Percentiles rank a stretch among this genome's conserved stretches.
Evolutionary conservation across 1,140 invertebrate species (phyloP).

Genomic region (Chlorops oryzae): DNA sequence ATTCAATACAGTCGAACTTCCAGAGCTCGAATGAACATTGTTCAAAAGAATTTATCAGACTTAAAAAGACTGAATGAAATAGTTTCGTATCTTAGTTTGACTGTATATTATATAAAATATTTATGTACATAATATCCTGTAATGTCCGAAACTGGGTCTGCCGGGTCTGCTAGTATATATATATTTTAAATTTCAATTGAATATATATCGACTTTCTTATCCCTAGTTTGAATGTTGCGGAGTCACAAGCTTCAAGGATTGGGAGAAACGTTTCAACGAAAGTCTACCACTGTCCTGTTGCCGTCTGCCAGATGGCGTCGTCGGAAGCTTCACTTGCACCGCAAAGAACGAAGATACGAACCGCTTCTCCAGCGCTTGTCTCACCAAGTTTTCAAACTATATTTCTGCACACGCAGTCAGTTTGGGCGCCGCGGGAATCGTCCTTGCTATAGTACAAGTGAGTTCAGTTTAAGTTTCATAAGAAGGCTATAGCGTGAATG

Average conservation of each 20-base stretch:
- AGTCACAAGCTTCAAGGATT: slow-evolving; percentile 54
- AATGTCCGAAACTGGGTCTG: too few relatives aligned
- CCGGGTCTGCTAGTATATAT: too few relatives aligned
- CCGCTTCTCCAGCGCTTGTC: slow-evolving; percentile 52
- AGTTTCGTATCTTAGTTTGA: too few relatives aligned
- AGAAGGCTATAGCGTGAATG: background rate
- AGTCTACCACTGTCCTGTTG: slow-evolving; percentile 62
- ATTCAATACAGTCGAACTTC: background rate
- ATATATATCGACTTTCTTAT: too few relatives aligned
- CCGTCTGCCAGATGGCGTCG: slow-evolving; percentile 42
- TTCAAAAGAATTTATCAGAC: too few relatives aligned
- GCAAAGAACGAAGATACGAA: slow-evolving; percentile 19
- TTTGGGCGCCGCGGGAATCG: slow-evolving; percentile 68
- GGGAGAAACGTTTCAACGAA: slow-evolving; percentile 45
- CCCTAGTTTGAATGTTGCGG: slow-evolving; percentile 71
- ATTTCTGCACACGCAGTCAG: slow-evolving; percentile 62
- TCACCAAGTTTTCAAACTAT: slow-evolving; percentile 54
- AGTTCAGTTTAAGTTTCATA: slow-evolving; percentile 1
- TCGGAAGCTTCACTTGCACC: slow-evolving; percentile 48
- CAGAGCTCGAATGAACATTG: too few relatives aligned
- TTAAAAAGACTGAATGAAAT: too few relatives aligned
- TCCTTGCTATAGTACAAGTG: slow-evolving; percentile 70
- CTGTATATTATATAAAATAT: too few relatives aligned
- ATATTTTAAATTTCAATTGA: too few relatives aligned
- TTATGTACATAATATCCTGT: too few relatives aligned